Evolutionary conservation across 2,888 invertebrate genomes (phyloP).

Genomic region (Rhopalosiphum nymphaeae): DNA sequence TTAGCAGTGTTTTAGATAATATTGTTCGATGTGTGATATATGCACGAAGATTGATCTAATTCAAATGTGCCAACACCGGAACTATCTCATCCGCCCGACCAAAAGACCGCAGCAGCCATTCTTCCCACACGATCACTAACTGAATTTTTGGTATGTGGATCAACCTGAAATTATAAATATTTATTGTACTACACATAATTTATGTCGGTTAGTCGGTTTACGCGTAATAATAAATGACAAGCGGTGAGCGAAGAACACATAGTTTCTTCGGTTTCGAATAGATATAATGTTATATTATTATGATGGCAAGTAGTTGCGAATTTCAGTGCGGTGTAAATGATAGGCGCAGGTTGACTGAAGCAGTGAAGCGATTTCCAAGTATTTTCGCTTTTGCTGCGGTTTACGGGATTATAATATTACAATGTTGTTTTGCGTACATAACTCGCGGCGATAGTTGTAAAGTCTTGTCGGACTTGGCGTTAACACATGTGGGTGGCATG

Average conservation of each 20-base stretch:
- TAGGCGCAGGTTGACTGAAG: neutral
- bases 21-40: neutral
- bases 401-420: conserved; percentile 9
- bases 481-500: neutral
- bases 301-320: no score
- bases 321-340: neutral
- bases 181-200: neutral
- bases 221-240: neutral
- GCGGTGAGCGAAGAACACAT: neutral
- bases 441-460: neutral
- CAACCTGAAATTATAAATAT: neutral
- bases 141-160: neutral
- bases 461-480: neutral
- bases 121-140: neutral
- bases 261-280: neutral
- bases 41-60: neutral
- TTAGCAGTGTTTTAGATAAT: neutral
- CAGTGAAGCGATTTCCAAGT: neutral
- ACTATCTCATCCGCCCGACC: neutral
- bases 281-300: neutral
- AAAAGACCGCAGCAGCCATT: neutral
- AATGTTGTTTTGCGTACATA: neutral
- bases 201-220: neutral
- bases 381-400: neutral
- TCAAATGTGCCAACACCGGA: neutral